These are phyloP conservation scores for Rhagoletis pomonella DNA, from an alignment of 1,140 invertebrate species.

Conservation along the genomic window DNA sequence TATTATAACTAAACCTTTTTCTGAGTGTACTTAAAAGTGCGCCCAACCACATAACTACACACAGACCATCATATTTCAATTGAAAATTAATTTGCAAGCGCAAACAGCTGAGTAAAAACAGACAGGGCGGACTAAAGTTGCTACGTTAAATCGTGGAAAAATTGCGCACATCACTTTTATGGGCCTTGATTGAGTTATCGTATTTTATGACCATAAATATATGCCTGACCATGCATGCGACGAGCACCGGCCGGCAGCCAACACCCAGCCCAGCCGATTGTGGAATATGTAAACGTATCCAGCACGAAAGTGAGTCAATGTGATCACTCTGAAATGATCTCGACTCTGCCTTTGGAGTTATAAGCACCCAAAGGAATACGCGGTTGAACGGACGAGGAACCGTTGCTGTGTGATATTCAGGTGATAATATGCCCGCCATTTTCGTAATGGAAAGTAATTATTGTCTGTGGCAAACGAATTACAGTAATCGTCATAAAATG, in stretches of 20 bases:
- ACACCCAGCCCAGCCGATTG: neutral
- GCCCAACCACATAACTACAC: neutral
- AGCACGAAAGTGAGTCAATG: constrained; percentile 12
- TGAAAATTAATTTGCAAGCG: constrained; percentile 52
- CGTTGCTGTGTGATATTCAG: constrained; percentile 68
- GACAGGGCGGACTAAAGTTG: constrained; percentile 24
- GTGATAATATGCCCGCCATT: constrained; percentile 74
- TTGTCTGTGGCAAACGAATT: constrained; percentile 74
- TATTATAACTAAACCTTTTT: too few relatives aligned
- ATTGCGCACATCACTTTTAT: constrained; percentile 64
- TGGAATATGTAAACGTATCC: constrained; percentile 1
- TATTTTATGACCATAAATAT: constrained; percentile 74
- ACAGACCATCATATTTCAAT: constrained; percentile 48
- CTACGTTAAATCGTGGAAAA: constrained; percentile 53
- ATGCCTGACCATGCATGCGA: constrained; percentile 15
- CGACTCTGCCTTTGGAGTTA: neutral
- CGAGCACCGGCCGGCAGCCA: neutral
- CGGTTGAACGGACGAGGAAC: constrained; percentile 33
- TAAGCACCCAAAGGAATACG: constrained; percentile 5
- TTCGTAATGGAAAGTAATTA: constrained; percentile 74
- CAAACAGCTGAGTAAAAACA: constrained; percentile 46
- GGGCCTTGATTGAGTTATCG: constrained; percentile 73
- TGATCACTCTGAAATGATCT: constrained; percentile 43
- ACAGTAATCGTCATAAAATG: constrained; percentile 74
- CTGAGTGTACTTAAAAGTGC: neutral